Evolutionary conservation across 2,888 invertebrate genomes (phyloP).

Genomic region (Drosophila phalerata): DNA sequence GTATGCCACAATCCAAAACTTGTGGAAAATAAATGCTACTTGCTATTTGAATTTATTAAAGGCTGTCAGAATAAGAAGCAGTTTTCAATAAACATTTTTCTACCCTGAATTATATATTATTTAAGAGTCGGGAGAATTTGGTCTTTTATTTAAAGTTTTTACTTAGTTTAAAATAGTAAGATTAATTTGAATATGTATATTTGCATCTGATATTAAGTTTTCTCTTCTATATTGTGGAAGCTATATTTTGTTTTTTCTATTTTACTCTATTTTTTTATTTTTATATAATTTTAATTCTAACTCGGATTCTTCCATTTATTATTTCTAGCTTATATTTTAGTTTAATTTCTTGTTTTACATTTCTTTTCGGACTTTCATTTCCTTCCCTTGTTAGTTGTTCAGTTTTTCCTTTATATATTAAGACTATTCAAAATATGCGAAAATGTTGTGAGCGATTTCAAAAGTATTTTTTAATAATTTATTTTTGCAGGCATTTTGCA

Average conservation of each 20-base stretch:
- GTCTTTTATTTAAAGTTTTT: background rate
- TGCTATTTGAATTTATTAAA: background rate
- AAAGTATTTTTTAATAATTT: constrained; percentile 26
- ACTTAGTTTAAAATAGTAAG: background rate
- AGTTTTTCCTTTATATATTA: background rate
- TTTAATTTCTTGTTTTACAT: too few relatives aligned
- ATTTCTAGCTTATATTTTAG: too few relatives aligned
- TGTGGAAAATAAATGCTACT: constrained; percentile 2
- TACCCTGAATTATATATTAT: background rate
- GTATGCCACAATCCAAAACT: background rate
- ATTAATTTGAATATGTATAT: too few relatives aligned
- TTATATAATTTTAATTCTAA: too few relatives aligned
- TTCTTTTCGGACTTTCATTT: background rate
- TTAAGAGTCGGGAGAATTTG: too few relatives aligned
- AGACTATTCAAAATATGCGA: constrained; percentile 19
- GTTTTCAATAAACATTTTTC: background rate
- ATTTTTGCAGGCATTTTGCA: constrained; percentile 28
- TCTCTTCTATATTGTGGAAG: too few relatives aligned
- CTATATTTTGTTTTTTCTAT: too few relatives aligned
- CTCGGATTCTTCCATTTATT: too few relatives aligned
- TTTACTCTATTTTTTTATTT: too few relatives aligned
- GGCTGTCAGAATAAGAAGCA: background rate
- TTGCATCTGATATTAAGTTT: too few relatives aligned
- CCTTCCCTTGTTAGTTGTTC: background rate
- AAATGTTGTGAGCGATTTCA: background rate